Percentiles rank a stretch among this genome's conserved stretches.
These are phyloP conservation scores for Calypte anna DNA, from an alignment of 2,113 vertebrate species.

Conservation along the genomic window DNA sequence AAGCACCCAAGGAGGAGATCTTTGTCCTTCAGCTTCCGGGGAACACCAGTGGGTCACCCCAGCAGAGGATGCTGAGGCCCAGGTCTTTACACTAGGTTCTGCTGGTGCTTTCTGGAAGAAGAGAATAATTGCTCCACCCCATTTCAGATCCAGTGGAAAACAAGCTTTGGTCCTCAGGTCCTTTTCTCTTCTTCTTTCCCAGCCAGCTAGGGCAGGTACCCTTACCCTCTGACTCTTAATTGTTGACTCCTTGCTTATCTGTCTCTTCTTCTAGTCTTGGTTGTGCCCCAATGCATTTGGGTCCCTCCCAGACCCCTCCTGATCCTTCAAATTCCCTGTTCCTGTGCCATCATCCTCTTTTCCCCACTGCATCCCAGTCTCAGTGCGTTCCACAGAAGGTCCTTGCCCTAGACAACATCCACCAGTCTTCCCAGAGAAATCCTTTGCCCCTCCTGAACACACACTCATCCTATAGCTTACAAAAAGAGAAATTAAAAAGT, in stretches of 20 bases:
- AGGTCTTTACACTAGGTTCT: neutral
- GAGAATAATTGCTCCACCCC: neutral
- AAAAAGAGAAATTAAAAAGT: neutral
- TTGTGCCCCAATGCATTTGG: neutral
- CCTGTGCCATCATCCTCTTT: neutral
- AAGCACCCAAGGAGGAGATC: neutral
- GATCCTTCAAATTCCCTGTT: neutral
- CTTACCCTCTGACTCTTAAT: neutral
- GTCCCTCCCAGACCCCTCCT: neutral
- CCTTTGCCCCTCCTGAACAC: neutral
- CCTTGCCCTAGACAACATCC: neutral
- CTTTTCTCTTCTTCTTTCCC: neutral
- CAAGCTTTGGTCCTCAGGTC: neutral
- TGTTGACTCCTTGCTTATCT: neutral
- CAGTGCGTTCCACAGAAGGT: neutral
- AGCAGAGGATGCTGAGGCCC: neutral
- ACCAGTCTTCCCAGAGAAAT: neutral
- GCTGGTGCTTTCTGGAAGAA: neutral
- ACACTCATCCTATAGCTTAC: neutral
- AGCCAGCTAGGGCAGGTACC: neutral
- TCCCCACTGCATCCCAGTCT: neutral
- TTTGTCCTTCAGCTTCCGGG: neutral
- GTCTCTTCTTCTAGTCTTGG: neutral
- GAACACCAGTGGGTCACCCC: neutral
- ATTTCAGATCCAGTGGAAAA: neutral